Percentiles rank a stretch among this genome's conserved stretches.
phyloP scores from a whole-genome alignment of 2,797 vertebrate genomes.

The Halcyon badia region DNA sequence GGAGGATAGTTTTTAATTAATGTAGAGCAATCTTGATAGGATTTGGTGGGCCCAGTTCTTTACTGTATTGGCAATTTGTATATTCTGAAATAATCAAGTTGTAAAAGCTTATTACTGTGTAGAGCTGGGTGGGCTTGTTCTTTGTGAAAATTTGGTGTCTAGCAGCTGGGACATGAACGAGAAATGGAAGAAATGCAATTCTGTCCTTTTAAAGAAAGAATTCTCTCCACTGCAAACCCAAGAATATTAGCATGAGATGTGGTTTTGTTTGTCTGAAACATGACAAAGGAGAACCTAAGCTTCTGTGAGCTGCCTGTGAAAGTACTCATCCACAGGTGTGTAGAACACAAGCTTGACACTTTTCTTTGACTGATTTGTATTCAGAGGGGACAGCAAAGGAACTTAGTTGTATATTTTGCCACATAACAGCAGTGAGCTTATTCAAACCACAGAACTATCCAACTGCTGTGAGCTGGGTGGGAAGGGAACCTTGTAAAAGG shows the following conservation, averaged over 20 bases:
- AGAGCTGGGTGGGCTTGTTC: neutral
- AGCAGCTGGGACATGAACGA: neutral
- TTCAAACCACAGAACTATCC: neutral
- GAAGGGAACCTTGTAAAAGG: neutral
- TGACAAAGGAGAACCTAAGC: neutral
- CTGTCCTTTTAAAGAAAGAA: neutral
- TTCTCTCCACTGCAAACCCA: neutral
- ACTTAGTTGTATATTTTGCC: neutral
- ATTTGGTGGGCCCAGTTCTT: neutral
- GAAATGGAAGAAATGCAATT: neutral
- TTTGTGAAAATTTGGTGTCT: neutral
- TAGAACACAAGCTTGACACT: neutral
- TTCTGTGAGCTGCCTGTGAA: neutral
- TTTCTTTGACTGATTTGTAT: neutral
- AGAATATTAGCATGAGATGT: neutral
- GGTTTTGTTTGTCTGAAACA: neutral
- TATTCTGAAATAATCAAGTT: neutral
- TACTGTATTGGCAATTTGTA: neutral
- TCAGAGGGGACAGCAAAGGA: neutral
- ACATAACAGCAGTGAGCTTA: neutral
- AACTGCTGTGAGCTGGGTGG: neutral
- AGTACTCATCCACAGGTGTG: neutral
- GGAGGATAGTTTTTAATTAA: slow-evolving; percentile 9
- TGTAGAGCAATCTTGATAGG: neutral
- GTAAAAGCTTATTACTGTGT: neutral